phyloP scores from a whole-genome alignment of 2,888 invertebrate species.

The Xestia rhomboidea region DNA sequence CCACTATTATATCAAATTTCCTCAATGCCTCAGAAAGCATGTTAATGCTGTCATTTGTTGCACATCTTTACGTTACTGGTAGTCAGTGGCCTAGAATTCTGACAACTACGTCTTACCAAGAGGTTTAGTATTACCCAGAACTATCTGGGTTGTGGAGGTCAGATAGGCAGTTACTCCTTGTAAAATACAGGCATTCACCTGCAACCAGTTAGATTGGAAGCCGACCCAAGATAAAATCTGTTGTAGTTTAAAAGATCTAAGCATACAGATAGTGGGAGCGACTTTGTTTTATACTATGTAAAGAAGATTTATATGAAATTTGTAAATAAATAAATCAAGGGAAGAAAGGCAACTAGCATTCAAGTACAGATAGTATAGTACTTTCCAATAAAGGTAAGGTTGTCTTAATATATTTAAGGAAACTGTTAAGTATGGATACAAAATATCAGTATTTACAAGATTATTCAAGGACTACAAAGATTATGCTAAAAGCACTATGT shows the following conservation, averaged over 20 bases:
- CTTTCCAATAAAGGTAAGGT: not conserved
- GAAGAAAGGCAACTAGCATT: too few species aligned
- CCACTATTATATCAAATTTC: not conserved
- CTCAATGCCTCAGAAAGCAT: too few species aligned
- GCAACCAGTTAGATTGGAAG: not conserved
- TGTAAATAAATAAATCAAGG: too few species aligned
- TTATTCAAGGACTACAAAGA: not conserved
- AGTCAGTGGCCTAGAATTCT: too few species aligned
- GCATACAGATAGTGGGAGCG: too few species aligned
- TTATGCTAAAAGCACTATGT: not conserved
- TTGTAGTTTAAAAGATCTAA: too few species aligned
- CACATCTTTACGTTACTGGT: too few species aligned
- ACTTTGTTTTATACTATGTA: too few species aligned
- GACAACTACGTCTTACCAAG: too few species aligned
- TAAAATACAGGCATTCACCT: not conserved
- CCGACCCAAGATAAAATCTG: not conserved
- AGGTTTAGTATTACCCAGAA: too few species aligned
- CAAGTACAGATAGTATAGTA: not conserved
- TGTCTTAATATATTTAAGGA: not conserved
- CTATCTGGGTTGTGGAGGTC: too few species aligned
- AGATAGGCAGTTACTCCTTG: not conserved
- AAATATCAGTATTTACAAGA: not conserved
- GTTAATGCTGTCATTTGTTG: not conserved
- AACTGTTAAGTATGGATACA: not conserved
- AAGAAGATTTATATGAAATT: too few species aligned